A percentile compares a stretch with the other conserved stretches of the same genome.
phyloP scores from a whole-genome alignment of 2,888 invertebrate species.

The Melanostoma mellinum region DNA sequence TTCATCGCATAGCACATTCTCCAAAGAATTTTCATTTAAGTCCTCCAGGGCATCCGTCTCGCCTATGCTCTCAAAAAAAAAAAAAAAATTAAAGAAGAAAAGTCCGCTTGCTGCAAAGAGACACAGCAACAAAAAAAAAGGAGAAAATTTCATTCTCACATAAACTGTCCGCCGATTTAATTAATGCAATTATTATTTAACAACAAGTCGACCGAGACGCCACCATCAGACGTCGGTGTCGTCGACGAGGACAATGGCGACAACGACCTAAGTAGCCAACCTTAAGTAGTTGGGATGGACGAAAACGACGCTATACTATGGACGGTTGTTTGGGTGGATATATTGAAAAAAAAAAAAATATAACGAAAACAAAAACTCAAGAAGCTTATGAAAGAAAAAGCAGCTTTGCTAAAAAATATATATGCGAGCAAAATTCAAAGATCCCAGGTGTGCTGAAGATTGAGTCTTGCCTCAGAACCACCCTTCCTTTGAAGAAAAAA shows the following conservation, averaged over 20 bases:
- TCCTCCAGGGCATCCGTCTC: slow-evolving; percentile 32
- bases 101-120: slow-evolving; percentile 14
- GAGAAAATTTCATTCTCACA: slow-evolving; percentile 40
- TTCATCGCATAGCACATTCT: slow-evolving; percentile 23
- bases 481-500: slow-evolving; percentile 39
- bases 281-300: slow-evolving; percentile 39
- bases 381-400: slow-evolving; percentile 12
- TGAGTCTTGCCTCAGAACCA: background rate
- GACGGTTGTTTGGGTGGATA: slow-evolving; percentile 12
- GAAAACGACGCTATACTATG: background rate
- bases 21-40: slow-evolving; percentile 9
- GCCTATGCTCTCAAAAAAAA: slow-evolving; percentile 32
- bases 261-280: slow-evolving; percentile 65
- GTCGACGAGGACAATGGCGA: slow-evolving; percentile 48
- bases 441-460: slow-evolving; percentile 21
- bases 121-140: slow-evolving; percentile 13
- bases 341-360: slow-evolving; percentile 1
- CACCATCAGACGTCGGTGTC: slow-evolving; percentile 55
- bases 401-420: slow-evolving; percentile 15
- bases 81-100: slow-evolving; percentile 20
- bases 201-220: slow-evolving; percentile 70
- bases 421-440: slow-evolving; percentile 25
- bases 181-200: slow-evolving; percentile 70
- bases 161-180: slow-evolving; percentile 62
- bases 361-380: background rate